Base-by-base conservation (phyloP, 2,113 vertebrate species). In the Anoura caudifer region DNA sequence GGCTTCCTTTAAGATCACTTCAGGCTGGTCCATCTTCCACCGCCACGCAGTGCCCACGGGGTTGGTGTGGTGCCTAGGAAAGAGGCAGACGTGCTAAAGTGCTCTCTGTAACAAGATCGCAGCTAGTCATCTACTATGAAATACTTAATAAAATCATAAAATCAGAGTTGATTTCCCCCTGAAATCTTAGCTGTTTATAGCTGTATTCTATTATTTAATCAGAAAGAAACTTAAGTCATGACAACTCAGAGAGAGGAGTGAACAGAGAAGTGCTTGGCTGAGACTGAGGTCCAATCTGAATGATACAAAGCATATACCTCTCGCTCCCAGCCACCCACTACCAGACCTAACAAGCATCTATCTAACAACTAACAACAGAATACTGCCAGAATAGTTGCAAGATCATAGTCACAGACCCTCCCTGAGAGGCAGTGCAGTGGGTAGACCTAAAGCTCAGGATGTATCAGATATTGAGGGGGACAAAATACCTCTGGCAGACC, bases 11-110 rank as follows among this genome's bases (percentile, higher is more conserved):
- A 99, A 97, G 98, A 99, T 99, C 93, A 98, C 94, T 94, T 99
- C 99, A 0, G 99, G 99, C 14, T 98, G 99, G 98, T 99, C 99
- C 99, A 99, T 99, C 96, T 99, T 99, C 99, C 99, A 99, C 36
- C 98, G 98, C 99, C 99, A 99, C 95, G 99, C 99, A 0, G 99
- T 99, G 75, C 99, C 99, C 97, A 99, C 99, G 0, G 99, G 99
- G 95, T 99, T 99, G 22, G 99, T 99, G 96, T 99, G 99, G 94
- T 99, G 99, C 72, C 99, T 99, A 91, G 70, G 61, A 75, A 98
- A n/a, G 82, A 54, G 73, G 2, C 26, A 90, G 33, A 50, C 31
- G 41, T 52, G 50, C 43, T 52, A 7, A 4, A 36, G 2, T 47
- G 11, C 24, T 50, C 24, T 7, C 9, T 20, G 1, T 24, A 16